A percentile compares a stretch with the other conserved stretches of the same genome.
These are phyloP conservation scores for Hyles euphorbiae DNA, from an alignment of 1,140 invertebrate species.

Conservation along the genomic window DNA sequence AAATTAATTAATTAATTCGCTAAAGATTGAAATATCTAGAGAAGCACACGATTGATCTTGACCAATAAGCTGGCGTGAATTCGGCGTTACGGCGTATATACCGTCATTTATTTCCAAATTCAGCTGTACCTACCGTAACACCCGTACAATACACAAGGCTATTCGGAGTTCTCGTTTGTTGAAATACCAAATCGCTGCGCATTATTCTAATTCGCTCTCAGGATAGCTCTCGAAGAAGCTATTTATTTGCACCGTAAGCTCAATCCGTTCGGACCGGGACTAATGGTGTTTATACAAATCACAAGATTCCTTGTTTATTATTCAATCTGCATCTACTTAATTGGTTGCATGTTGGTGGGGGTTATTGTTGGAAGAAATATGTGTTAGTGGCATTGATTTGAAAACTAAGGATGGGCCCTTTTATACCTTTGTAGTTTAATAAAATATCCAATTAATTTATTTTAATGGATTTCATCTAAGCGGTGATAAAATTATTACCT, in stretches of 20 bases:
- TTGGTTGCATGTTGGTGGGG: too few relatives aligned
- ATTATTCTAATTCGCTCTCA: constrained; percentile 73
- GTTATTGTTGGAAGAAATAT: too few relatives aligned
- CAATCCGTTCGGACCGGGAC: constrained; percentile 24
- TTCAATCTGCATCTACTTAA: too few relatives aligned
- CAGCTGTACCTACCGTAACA: constrained; percentile 53
- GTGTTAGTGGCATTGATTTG: too few relatives aligned
- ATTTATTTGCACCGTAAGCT: constrained; percentile 66
- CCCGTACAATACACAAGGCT: constrained; percentile 69
- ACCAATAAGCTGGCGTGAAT: neutral
- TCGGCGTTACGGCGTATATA: constrained; percentile 46
- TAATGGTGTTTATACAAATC: neutral
- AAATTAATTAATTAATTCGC: too few relatives aligned
- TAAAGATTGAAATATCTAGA: too few relatives aligned
- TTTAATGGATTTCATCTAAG: too few relatives aligned
- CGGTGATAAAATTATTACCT: too few relatives aligned
- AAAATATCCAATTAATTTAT: too few relatives aligned
- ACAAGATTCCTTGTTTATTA: neutral
- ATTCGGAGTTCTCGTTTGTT: constrained; percentile 68
- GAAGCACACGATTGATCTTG: too few relatives aligned
- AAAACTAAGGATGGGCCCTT: too few relatives aligned
- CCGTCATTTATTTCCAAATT: constrained; percentile 70
- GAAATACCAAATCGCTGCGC: constrained; percentile 69
- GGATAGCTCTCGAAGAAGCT: constrained; percentile 72
- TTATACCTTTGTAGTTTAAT: too few relatives aligned